phyloP scores from a whole-genome alignment of 2,113 vertebrate genomes.

The Pelmatolapia mariae region DNA sequence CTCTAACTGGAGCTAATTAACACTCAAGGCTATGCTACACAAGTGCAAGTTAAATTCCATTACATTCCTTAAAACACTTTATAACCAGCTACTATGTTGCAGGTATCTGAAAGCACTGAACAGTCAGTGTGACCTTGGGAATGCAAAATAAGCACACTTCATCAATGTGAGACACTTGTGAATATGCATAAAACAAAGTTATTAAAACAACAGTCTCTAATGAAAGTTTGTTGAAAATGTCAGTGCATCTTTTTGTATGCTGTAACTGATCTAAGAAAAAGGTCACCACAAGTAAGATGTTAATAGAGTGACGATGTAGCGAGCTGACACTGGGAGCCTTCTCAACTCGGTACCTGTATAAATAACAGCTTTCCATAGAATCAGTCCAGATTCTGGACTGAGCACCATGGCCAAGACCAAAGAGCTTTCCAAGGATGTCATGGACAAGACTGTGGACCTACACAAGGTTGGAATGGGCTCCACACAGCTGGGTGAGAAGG shows the following conservation, averaged over 20 bases:
- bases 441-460: not conserved
- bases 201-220: not conserved
- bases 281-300: not conserved
- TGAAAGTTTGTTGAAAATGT: not conserved
- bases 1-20: conserved; percentile 4
- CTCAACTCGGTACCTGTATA: not conserved
- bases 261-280: not conserved
- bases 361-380: not conserved
- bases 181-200: not conserved
- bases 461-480: not conserved
- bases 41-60: not conserved
- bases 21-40: conserved; percentile 1
- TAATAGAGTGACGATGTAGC: not conserved
- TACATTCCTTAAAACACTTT: not conserved
- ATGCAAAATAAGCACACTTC: not conserved
- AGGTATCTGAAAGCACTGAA: not conserved
- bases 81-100: not conserved
- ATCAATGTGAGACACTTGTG: not conserved
- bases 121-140: not conserved
- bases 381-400: not conserved
- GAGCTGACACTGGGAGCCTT: not conserved
- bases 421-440: not conserved
- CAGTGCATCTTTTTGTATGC: not conserved
- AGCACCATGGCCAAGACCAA: not conserved
- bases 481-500: not conserved